A percentile compares a stretch with the other conserved stretches of the same genome.
phyloP scores from a whole-genome alignment of 2,797 vertebrate genomes.

The Choloepus didactylus region DNA sequence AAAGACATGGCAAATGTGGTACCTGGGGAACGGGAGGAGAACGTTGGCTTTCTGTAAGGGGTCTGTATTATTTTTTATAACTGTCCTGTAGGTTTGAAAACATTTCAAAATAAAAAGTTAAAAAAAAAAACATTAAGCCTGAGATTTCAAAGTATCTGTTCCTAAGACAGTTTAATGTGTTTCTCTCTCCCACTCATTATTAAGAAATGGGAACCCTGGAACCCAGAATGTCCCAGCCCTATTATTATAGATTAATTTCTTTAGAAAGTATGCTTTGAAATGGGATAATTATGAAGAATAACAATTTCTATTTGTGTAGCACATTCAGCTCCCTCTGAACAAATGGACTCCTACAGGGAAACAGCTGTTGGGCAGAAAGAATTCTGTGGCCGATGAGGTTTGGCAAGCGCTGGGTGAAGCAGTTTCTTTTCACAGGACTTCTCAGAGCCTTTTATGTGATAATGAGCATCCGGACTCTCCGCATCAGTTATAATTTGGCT shows the following conservation, averaged over 20 bases:
- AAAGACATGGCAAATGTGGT: too few species aligned
- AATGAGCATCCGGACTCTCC: neutral
- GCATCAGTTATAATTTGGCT: neutral
- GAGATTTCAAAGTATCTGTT: neutral
- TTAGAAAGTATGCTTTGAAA: neutral
- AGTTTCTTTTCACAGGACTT: neutral
- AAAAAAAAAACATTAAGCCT: too few species aligned
- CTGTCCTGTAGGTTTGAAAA: too few species aligned
- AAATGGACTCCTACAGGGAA: neutral
- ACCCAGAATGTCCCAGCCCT: neutral
- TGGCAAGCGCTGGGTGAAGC: neutral
- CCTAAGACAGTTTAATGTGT: neutral
- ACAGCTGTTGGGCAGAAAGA: neutral
- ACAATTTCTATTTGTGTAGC: neutral
- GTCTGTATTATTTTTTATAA: too few species aligned
- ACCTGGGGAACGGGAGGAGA: too few species aligned
- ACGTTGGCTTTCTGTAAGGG: too few species aligned
- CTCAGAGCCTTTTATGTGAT: neutral
- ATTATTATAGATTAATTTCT: neutral
- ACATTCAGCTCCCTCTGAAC: neutral
- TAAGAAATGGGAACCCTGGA: neutral
- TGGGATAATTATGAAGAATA: neutral
- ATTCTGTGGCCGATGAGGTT: neutral
- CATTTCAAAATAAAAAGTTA: too few species aligned
- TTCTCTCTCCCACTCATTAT: neutral